Percentiles rank a stretch among this genome's conserved stretches.
Evolutionary conservation across 2,797 vertebrate species (phyloP).

Genomic region (Epinephelus malabaricus): DNA sequence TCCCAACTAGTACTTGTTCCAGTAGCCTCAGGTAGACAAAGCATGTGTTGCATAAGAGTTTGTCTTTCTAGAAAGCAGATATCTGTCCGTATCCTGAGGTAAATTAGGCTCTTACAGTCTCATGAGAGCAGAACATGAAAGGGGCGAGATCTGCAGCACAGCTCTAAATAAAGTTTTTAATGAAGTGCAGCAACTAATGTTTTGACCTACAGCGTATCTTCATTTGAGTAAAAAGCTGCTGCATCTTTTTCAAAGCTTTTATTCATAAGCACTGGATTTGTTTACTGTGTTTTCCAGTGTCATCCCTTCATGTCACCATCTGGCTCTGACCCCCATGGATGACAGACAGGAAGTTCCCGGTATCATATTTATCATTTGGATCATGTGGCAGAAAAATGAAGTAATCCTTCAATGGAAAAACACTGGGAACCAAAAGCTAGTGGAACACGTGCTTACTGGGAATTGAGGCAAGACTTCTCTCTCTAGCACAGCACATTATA

Average conservation of each 20-base stretch:
- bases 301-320: conserved; percentile 3
- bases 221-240: conserved; percentile 4
- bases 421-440: conserved; percentile 19
- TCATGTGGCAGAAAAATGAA: conserved; percentile 25
- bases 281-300: conserved; percentile 12
- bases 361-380: conserved; percentile 23
- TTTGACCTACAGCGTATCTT: conserved; percentile 31
- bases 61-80: background rate
- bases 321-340: background rate
- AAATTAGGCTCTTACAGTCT: conserved; percentile 22
- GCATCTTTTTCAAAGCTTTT: conserved; percentile 27
- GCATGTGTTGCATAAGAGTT: background rate
- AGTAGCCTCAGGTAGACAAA: conserved; percentile 10
- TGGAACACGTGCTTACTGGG: conserved; percentile 30
- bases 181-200: conserved; percentile 3
- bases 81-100: background rate
- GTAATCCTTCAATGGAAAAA: conserved; percentile 22
- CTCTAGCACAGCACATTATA: conserved; percentile 60
- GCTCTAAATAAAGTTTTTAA: conserved; percentile 17
- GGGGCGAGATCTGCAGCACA: conserved; percentile 15
- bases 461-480: conserved; percentile 46
- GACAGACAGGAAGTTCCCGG: background rate
- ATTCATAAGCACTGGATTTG: background rate
- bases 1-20: conserved; percentile 34
- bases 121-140: conserved; percentile 2